These are phyloP conservation scores for Linnaemya tessellans DNA, from an alignment of 2,888 invertebrate genomes.

Conservation along the genomic window DNA sequence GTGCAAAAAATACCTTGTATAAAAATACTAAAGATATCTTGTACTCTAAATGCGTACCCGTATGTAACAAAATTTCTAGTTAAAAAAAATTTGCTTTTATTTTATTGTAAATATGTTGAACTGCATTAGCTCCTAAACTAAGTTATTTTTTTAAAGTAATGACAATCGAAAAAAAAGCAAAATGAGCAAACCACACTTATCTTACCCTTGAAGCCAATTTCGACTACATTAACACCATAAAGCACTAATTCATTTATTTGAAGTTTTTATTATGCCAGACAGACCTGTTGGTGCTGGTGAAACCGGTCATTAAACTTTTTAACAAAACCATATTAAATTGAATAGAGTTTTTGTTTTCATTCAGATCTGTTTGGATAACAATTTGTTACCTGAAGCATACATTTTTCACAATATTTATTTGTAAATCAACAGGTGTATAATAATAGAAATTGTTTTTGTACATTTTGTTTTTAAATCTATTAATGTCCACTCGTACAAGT, in stretches of 20 bases:
- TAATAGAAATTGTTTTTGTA: background rate
- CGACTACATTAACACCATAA: background rate
- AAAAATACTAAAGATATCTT: too few species aligned
- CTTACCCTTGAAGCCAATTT: too few species aligned
- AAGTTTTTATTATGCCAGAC: background rate
- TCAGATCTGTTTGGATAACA: background rate
- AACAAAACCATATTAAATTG: background rate
- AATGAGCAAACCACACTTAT: too few species aligned
- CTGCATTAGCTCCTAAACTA: too few species aligned
- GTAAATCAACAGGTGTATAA: slow-evolving; percentile 47
- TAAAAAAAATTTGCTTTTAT: too few species aligned
- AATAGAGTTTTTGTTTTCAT: slow-evolving; percentile 14
- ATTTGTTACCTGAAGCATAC: background rate
- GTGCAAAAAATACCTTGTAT: too few species aligned
- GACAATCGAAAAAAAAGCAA: too few species aligned
- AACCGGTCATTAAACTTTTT: slow-evolving; percentile 23
- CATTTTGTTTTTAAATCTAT: slow-evolving; percentile 56
- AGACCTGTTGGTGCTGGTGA: too few species aligned
- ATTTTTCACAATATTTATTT: slow-evolving; percentile 8
- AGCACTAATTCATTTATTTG: background rate
- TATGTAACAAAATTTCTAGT: too few species aligned
- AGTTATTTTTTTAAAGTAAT: too few species aligned
- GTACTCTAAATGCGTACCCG: too few species aligned
- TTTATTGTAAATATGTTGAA: too few species aligned
- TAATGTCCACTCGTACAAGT: slow-evolving; percentile 48